phyloP scores from a whole-genome alignment of 1,140 invertebrate species.

The Solenopsis invicta region DNA sequence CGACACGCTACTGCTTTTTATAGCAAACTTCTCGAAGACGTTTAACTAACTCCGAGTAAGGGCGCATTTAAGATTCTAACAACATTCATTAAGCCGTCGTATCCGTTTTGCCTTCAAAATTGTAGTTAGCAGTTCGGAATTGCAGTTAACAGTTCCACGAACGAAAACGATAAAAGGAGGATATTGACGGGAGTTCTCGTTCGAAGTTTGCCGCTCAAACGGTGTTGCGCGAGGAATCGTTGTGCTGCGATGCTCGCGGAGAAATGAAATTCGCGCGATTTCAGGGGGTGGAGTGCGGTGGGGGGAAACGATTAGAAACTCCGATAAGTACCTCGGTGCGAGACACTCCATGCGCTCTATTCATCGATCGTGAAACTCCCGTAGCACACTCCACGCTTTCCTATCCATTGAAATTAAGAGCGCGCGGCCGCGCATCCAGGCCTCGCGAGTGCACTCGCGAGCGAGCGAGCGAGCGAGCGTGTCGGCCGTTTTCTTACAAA shows the following conservation, averaged over 20 bases:
- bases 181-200: background rate
- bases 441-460: background rate
- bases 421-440: constrained; percentile 23
- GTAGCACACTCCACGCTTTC: constrained; percentile 16
- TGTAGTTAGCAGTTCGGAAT: background rate
- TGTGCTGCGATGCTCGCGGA: constrained; percentile 4
- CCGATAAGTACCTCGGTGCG: constrained; percentile 1
- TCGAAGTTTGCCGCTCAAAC: background rate
- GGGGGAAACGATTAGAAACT: constrained; percentile 36
- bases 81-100: background rate
- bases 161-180: background rate
- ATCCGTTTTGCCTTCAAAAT: background rate
- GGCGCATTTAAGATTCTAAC: background rate
- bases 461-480: background rate
- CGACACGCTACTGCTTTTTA: constrained; percentile 9
- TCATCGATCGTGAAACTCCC: constrained; percentile 39
- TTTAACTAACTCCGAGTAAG: background rate
- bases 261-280: constrained; percentile 28
- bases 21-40: background rate
- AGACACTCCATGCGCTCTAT: constrained; percentile 22
- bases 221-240: background rate
- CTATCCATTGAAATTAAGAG: constrained; percentile 65
- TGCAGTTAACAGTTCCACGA: background rate
- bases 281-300: too few species aligned
- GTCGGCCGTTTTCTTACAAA: constrained; percentile 52